phyloP scores from a whole-genome alignment of 2,888 invertebrate genomes.

The Lacanobia oleracea region DNA sequence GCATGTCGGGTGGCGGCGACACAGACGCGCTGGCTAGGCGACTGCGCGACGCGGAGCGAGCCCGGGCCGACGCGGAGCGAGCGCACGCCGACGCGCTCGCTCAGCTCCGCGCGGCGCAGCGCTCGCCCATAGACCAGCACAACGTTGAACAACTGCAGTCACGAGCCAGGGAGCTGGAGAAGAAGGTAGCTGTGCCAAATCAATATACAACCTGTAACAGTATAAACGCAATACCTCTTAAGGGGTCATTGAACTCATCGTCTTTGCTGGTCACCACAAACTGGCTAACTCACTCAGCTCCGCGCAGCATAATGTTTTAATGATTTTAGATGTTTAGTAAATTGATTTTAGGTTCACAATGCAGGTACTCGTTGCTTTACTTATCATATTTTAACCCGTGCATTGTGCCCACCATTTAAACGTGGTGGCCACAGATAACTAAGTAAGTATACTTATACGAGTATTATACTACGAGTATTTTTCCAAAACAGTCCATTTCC shows the following conservation, averaged over 20 bases:
- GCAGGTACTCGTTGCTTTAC: background rate
- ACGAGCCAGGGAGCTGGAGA: conserved; percentile 96
- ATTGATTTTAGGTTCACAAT: background rate
- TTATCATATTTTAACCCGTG: background rate
- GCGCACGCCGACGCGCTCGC: conserved; percentile 95
- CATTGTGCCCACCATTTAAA: background rate
- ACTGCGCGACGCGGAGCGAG: conserved; percentile 95
- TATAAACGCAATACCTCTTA: too few relatives aligned
- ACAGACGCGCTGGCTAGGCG: conserved; percentile 92
- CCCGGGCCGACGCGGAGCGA: conserved; percentile 94
- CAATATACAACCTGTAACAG: too few relatives aligned
- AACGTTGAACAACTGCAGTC: conserved; percentile 94
- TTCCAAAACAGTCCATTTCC: background rate
- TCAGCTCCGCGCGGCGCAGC: conserved; percentile 91
- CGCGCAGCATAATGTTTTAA: background rate
- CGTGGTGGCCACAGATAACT: background rate
- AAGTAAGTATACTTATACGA: background rate
- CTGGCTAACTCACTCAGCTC: background rate
- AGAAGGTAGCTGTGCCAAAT: conserved; percentile 94
- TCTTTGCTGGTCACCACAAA: too few relatives aligned
- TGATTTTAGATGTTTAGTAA: background rate
- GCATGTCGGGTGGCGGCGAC: conserved; percentile 78
- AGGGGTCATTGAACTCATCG: too few relatives aligned
- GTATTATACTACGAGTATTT: too few relatives aligned
- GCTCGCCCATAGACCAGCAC: conserved; percentile 85